Evolutionary conservation across 2,888 invertebrate genomes (phyloP).

Genomic region (Chrysomela aeneicollis): DNA sequence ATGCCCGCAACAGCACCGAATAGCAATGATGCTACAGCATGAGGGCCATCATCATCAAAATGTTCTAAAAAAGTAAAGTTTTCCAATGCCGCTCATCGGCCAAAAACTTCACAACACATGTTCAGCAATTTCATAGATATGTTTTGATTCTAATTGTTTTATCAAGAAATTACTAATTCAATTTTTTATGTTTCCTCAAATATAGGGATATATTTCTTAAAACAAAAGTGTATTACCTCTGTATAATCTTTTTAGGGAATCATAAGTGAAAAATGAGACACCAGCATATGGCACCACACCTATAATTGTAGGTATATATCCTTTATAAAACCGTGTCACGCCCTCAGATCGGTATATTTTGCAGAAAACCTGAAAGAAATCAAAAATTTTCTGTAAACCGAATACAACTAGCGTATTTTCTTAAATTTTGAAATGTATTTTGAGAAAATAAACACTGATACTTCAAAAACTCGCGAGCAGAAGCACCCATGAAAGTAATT

Average conservation of each 20-base stretch:
- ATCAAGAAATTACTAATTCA: no score
- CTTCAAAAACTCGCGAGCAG: no score
- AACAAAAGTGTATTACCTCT: slow-evolving; percentile 65
- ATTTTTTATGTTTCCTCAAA: no score
- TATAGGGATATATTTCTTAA: no score
- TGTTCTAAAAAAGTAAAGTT: slow-evolving; percentile 48
- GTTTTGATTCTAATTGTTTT: no score
- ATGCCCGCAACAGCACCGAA: slow-evolving; percentile 94
- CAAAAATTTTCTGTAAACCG: slow-evolving; percentile 3
- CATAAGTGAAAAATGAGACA: slow-evolving; percentile 96
- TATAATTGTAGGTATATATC: slow-evolving; percentile 88
- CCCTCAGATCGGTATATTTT: slow-evolving; percentile 84
- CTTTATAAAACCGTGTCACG: slow-evolving; percentile 78
- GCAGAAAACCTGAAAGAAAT: slow-evolving; percentile 53
- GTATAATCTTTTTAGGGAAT: slow-evolving; percentile 85
- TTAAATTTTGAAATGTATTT: no score
- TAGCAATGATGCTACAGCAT: slow-evolving; percentile 71
- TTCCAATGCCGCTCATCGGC: no score
- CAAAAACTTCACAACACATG: no score
- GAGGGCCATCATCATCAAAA: slow-evolving; percentile 43
- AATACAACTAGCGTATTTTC: no score
- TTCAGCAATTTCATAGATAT: no score
- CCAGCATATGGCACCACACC: slow-evolving; percentile 98
- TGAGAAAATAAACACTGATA: no score
- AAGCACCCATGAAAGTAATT: no score